Evolutionary conservation across 2,888 invertebrate genomes (phyloP), one percentile per base, ranked within the genome.

Genomic region (Meganola albula): DNA sequence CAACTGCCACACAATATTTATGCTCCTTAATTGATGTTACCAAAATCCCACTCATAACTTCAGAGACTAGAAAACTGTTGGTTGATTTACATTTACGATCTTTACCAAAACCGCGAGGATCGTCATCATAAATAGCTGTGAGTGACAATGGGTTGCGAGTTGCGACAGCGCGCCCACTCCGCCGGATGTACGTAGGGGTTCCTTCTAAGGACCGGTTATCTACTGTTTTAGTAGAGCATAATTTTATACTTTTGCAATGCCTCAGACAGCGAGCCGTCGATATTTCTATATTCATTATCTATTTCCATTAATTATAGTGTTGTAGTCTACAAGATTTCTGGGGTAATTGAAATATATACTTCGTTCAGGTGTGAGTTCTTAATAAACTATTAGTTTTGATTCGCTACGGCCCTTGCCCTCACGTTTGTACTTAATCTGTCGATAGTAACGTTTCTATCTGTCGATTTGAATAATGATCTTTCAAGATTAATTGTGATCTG

Each of bases 111-210:
- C 47, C 26, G 50, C 51, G 66, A 69, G 63, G 71, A 74, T 71
- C 67, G 60, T 50, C 47, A 51, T 49, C 61, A 66, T 79, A 73
- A 73, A 78, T 76, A 76, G 58, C 48, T 44, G 58, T 71, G 74
- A 74, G 72, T 68, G 79, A 79, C 80, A 74, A n/a, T n/a, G n/a
- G n/a, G n/a, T 20, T 20, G 20, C 20, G 8, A 20, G 67, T 75
- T 73, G 76, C 73, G 62, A 67, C 71, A 70, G 53, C 35, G 39
- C 61, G 58, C 83, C 82, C 71, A 80, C 83, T 53, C 56, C 76
- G 74, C 85, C 85, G 84, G 85, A 85, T 85, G 78, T 79, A 80
- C 79, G 85, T 84, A 84, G 79, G 82, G 76, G 78, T 71, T 48
- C 72, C 72, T 68, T 69, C n/a, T 58, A 64, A 67, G 67, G 71